Conservation (phyloP, 2,113 vertebrate genomes). For the Eurystomus gularis region DNA sequence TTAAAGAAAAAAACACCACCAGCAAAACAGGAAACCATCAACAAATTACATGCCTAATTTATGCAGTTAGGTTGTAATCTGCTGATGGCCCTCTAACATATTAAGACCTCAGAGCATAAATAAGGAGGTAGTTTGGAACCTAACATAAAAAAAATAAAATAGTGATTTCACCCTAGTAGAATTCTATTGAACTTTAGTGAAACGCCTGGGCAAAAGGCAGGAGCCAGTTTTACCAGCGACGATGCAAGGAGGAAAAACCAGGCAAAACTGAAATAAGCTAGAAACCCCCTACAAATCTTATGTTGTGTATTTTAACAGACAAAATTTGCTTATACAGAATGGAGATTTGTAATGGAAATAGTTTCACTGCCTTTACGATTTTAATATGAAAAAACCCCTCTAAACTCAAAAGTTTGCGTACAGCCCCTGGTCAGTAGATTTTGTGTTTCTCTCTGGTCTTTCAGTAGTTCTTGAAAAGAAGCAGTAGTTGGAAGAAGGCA, state of each 20-base stretch:
- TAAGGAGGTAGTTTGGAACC: conserved; percentile 29
- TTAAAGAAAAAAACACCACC: not conserved
- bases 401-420: not conserved
- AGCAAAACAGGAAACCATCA: not conserved
- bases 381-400: not conserved
- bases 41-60: conserved; percentile 8
- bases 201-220: not conserved
- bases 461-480: not conserved
- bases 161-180: not conserved
- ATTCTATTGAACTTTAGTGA: not conserved
- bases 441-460: not conserved
- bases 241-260: not conserved
- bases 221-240: not conserved
- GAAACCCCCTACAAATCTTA: not conserved
- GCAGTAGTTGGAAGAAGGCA: not conserved
- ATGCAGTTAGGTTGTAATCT: not conserved
- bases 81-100: not conserved
- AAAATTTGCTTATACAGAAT: not conserved
- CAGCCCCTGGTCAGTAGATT: not conserved
- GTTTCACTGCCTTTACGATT: not conserved
- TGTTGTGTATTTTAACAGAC: not conserved
- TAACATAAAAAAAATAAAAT: not conserved
- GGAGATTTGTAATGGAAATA: not conserved
- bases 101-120: conserved; percentile 2
- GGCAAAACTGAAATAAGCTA: not conserved